Evolutionary conservation across 2,797 vertebrate species (phyloP), one percentile per base, ranked within the genome.

Genomic region (Syngnathus acus): DNA sequence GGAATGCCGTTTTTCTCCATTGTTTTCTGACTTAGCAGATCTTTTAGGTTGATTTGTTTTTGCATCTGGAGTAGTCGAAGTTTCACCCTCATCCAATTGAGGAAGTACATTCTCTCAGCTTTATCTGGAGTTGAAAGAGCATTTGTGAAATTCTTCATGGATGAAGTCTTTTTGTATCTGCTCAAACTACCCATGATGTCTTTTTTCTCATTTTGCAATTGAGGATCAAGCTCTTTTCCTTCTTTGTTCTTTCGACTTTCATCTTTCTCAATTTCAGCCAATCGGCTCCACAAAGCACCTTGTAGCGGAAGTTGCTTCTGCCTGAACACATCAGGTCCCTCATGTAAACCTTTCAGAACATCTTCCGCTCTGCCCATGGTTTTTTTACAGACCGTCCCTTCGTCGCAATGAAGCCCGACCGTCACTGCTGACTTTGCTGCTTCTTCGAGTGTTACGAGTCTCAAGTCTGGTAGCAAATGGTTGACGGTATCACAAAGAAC

Each of bases 1-100:
- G 58, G 14, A 5, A 54, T 66, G 54, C 6, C 37, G 21, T 71
- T 38, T 32, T 58, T 53, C 5, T 21, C 48, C 58, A 67, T 57
- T 54, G 50, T 66, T 57, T 72, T 65, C 23, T 37, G 38, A 23
- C 67, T 51, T 70, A 43, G 1, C 54, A 65, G 16, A 69, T 68
- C 65, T 55, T 70, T 61, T 5, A 54, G 53, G 26, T 3, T 16
- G 2, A 78, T 75, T 65, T 66, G 54, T 62, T 73, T 78, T 70
- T 76, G 61, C 21, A n/a, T 68, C 79, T 89, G 88, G 19, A 84
- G 78, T 2, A 70, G 67, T 7, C 84, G 70, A 59, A 94, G 87
- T 19, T 76, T 88, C 62, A 91, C 75, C 73, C 87, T 94, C 87
- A 94, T 89, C 92, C 92, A 94, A 64, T 74, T 85, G 26, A 95